These are phyloP conservation scores for Macropus fuliginosus DNA, from an alignment of 2,797 vertebrate genomes.

Conservation along the genomic window DNA sequence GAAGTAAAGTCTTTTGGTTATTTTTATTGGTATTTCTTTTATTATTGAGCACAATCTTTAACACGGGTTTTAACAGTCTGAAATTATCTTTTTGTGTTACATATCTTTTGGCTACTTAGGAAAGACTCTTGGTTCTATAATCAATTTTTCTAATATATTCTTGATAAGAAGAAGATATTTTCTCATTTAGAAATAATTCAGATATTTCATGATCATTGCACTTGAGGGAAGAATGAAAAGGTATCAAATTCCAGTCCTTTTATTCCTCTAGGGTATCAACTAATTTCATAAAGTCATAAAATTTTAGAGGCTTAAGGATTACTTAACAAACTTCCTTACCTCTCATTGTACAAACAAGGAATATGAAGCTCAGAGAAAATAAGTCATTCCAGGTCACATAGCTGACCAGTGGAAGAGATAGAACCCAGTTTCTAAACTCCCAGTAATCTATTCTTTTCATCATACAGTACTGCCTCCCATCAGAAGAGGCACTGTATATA, in stretches of 20 bases:
- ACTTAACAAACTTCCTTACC: neutral
- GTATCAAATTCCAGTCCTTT: neutral
- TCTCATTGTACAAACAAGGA: neutral
- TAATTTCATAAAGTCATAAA: neutral
- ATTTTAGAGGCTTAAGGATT: neutral
- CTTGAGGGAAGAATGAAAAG: neutral
- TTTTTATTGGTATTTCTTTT: neutral
- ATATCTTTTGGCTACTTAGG: neutral
- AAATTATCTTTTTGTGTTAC: neutral
- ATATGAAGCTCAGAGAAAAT: neutral
- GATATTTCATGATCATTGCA: neutral
- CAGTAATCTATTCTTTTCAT: neutral
- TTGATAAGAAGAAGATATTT: neutral
- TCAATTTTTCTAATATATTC: neutral
- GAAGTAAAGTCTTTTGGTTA: neutral
- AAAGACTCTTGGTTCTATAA: neutral
- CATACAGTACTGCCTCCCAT: neutral
- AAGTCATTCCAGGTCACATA: neutral
- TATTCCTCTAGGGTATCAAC: neutral
- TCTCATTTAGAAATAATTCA: neutral
- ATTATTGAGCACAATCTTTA: neutral
- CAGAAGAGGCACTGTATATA: neutral
- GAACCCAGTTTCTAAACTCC: neutral
- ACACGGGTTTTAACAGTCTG: neutral
- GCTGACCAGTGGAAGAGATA: neutral